Percentiles rank a stretch among this genome's conserved stretches.
These are phyloP conservation scores for Zalophus californianus DNA, from an alignment of 2,797 vertebrate species.

Conservation along the genomic window DNA sequence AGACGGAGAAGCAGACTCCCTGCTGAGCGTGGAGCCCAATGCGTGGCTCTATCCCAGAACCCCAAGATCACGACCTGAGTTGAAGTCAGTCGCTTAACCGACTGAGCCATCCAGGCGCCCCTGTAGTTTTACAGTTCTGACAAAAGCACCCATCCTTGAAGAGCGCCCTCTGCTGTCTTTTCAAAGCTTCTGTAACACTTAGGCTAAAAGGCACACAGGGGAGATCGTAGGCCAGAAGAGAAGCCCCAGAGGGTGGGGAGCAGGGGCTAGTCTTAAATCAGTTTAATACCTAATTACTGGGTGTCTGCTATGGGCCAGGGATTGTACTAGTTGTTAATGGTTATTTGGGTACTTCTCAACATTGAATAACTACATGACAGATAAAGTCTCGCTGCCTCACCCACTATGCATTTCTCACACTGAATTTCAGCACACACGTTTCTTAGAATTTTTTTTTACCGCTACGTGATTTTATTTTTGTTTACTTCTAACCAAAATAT, in stretches of 20 bases:
- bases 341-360: background rate
- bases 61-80: background rate
- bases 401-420: background rate
- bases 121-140: background rate
- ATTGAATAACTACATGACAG: background rate
- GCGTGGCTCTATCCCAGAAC: background rate
- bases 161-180: background rate
- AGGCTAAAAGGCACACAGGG: background rate
- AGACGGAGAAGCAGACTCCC: background rate
- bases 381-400: background rate
- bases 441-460: background rate
- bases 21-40: background rate
- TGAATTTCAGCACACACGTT: background rate
- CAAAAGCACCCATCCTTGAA: background rate
- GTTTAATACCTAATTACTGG: background rate
- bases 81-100: background rate
- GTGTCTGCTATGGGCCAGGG: background rate
- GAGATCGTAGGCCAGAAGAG: background rate
- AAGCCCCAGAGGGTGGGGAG: background rate
- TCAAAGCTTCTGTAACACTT: background rate
- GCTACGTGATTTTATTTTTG: background rate
- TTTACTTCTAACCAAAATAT: constrained; percentile 3
- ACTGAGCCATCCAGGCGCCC: background rate
- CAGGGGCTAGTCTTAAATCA: background rate
- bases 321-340: background rate